Percentiles rank a stretch among this genome's conserved stretches.
phyloP scores from a whole-genome alignment of 2,888 invertebrate species.

The Mesoligia furuncula region DNA sequence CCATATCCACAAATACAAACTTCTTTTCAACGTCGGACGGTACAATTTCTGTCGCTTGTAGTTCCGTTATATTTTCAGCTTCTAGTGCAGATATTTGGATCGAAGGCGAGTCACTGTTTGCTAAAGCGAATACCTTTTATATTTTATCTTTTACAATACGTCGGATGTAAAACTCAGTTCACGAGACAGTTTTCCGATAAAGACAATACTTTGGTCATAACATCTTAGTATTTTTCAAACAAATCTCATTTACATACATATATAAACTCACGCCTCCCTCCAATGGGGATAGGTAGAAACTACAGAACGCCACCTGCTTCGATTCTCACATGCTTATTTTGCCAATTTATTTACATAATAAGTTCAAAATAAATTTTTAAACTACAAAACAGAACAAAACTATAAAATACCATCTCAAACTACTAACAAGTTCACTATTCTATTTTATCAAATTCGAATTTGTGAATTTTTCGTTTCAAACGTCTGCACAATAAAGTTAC shows the following conservation, averaged over 20 bases:
- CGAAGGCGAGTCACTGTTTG: constrained; percentile 68
- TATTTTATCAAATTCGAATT: constrained; percentile 62
- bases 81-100: constrained; percentile 69
- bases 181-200: constrained; percentile 50
- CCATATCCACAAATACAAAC: constrained; percentile 57
- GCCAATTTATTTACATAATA: background rate
- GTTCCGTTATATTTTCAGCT: constrained; percentile 65
- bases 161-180: constrained; percentile 70
- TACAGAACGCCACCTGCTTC: background rate
- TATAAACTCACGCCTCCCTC: background rate
- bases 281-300: background rate
- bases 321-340: background rate
- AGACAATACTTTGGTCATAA: constrained; percentile 18
- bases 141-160: constrained; percentile 73
- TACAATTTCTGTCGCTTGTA: constrained; percentile 62
- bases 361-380: constrained; percentile 6
- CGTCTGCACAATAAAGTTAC: constrained; percentile 60
- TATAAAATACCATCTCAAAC: constrained; percentile 40
- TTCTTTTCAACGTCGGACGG: constrained; percentile 59
- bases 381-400: constrained; percentile 23
- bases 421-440: constrained; percentile 43
- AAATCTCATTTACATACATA: background rate
- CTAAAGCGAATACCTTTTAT: constrained; percentile 74
- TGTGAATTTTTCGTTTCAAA: constrained; percentile 61
- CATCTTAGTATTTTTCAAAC: background rate